Conservation (phyloP, 2,113 vertebrate species). For the Raja brachyura region DNA sequence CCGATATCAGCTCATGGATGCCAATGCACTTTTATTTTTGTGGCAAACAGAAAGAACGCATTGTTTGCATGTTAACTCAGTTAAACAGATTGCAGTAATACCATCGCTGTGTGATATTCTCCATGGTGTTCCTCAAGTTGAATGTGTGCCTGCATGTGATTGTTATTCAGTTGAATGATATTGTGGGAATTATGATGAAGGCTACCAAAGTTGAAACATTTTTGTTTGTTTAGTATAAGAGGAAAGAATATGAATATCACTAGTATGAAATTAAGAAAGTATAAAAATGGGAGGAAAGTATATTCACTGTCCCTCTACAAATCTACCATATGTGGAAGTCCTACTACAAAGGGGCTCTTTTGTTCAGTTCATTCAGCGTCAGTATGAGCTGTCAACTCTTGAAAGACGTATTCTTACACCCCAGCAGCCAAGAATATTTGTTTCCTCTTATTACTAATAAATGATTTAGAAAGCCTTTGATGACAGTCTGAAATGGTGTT, state of each 20-base stretch:
- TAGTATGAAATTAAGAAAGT: not conserved
- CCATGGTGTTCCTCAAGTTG: not conserved
- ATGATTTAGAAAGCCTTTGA: not conserved
- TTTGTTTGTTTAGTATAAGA: not conserved
- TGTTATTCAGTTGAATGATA: not conserved
- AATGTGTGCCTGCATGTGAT: not conserved
- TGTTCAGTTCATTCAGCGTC: not conserved
- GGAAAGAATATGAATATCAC: not conserved
- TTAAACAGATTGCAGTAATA: constrained; percentile 10
- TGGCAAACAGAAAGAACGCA: not conserved
- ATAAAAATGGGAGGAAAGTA: not conserved
- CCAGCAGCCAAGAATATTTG: not conserved
- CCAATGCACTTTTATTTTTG: not conserved
- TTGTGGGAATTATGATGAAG: not conserved
- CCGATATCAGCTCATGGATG: not conserved
- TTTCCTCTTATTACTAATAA: not conserved
- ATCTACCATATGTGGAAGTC: not conserved
- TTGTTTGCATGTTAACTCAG: not conserved
- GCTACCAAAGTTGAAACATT: not conserved
- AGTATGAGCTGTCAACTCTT: not conserved
- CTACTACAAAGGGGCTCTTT: not conserved
- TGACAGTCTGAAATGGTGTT: not conserved
- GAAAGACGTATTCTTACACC: not conserved
- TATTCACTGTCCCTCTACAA: not conserved
- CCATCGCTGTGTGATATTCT: not conserved